A percentile compares a stretch with the other conserved stretches of the same genome.
Conservation (phyloP, 2,888 invertebrate species). For the Dasysyrphus albostriatus region DNA sequence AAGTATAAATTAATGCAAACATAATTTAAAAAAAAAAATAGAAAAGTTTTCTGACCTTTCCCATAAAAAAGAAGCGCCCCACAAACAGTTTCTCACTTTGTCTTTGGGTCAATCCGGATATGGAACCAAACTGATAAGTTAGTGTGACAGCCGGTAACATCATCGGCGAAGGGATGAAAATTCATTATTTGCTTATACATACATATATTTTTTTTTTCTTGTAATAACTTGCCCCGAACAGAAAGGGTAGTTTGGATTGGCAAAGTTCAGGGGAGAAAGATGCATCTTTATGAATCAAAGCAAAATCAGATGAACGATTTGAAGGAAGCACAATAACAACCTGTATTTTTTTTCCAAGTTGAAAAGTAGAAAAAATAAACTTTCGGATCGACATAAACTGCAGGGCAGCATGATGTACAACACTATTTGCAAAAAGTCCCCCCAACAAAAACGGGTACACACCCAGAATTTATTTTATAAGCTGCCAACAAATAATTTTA, state of each 20-base stretch:
- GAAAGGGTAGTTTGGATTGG: neutral
- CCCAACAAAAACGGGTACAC: constrained; percentile 29
- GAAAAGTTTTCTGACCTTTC: neutral
- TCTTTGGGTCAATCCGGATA: neutral
- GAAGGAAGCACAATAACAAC: constrained; percentile 4
- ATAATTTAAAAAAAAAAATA: too few relatives aligned
- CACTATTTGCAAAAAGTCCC: constrained; percentile 38
- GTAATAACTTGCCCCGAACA: constrained; percentile 20
- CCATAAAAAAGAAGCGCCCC: neutral
- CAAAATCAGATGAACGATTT: neutral
- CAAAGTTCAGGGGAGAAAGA: neutral
- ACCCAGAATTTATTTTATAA: constrained; percentile 60
- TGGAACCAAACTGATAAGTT: constrained; percentile 32
- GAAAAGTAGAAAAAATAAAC: neutral
- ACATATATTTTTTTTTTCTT: constrained; percentile 19
- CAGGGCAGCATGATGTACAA: constrained; percentile 8
- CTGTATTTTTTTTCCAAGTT: neutral
- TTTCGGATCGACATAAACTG: constrained; percentile 43
- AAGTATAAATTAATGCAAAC: too few relatives aligned
- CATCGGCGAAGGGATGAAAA: constrained; percentile 4
- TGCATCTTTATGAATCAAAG: neutral
- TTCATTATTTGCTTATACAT: constrained; percentile 54
- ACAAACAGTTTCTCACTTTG: neutral
- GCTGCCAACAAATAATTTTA: constrained; percentile 63
- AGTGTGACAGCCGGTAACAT: constrained; percentile 59